Base-by-base conservation (phyloP, 2,888 invertebrate genomes). In the Zeuzera pyrina region DNA sequence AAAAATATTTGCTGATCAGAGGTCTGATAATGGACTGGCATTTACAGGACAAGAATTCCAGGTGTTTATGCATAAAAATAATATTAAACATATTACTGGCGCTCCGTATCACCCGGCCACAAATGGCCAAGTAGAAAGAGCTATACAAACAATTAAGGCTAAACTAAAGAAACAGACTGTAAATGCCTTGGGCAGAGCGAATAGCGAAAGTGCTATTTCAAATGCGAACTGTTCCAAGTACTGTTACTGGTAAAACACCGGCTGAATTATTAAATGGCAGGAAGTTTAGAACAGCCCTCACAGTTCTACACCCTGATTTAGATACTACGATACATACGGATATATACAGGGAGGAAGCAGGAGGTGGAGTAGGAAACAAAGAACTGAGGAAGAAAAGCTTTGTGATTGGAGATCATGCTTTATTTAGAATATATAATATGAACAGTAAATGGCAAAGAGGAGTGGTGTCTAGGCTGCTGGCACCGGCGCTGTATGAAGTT, bases 21-120 rank as follows among this genome's bases (percentile, higher is more conserved):
- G 39, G 2, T 32, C 29, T 5, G 39, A 39, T 21, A 42, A 42
- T 33, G 42, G 42, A 2, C 12, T 15, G 11, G 22, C 32, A 16
- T 42, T 39, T 14, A 29, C 21, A n/a, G 35, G 34, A 4, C 13
- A 31, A 7, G 36, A 42, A 21, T 36, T 39, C 10, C 3, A 34
- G 27, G 6, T 19, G 5, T 19, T 19, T 19, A 19, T 6, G 8
- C 5, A 19, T 6, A 16, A 10, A 2, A 38, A 39, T 34, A 12
- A 15, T 7, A 35, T 19, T 19, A 19, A 5, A 8, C 12, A 16
- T 36, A 43, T 25, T 10, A 35, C 4, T 12, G 11, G 2, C 12
- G 12, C 19, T 12, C 41, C 43, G 7, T 41, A 41, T 11, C 34
- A 37, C 12, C 41, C 40, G 2, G 22, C 33, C 7, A 11, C 37